These are phyloP conservation scores for Parazoanthus swiftii DNA, from an alignment of 92 coral and sea anemone genomes.

Conservation along the genomic window DNA sequence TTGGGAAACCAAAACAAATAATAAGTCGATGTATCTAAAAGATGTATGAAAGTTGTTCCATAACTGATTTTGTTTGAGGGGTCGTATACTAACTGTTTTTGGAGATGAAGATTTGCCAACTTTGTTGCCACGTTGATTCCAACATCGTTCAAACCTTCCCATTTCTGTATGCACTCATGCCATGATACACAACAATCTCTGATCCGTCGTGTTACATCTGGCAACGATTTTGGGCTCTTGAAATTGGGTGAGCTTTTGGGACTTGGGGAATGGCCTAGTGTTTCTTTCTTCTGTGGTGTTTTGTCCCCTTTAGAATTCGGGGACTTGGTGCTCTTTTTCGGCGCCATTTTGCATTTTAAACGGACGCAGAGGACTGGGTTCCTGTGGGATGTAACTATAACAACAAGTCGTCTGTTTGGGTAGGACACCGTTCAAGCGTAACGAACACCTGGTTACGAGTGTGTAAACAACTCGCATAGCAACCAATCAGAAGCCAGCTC, in stretches of 20 bases:
- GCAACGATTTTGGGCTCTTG: conserved; percentile 53
- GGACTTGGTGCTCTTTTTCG: conserved; percentile 45
- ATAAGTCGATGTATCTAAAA: neutral
- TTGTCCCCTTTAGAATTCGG: conserved; percentile 63
- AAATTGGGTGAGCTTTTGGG: conserved; percentile 63
- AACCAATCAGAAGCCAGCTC: conserved; percentile 33
- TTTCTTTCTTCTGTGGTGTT: conserved; percentile 56
- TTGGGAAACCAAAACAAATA: neutral
- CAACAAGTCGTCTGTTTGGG: conserved; percentile 18
- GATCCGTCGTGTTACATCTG: conserved; percentile 70
- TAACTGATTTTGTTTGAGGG: neutral
- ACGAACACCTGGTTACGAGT: conserved; percentile 27
- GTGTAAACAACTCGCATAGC: conserved; percentile 30
- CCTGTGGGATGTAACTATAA: neutral
- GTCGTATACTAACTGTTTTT: conserved; percentile 70
- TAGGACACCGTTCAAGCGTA: conserved; percentile 7
- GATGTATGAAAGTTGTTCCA: neutral
- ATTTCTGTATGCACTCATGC: conserved; percentile 82
- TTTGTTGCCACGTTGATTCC: conserved; percentile 85
- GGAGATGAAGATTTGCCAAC: conserved; percentile 80
- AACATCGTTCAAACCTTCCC: conserved; percentile 69
- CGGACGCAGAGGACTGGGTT: conserved; percentile 12
- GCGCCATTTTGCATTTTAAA: conserved; percentile 83
- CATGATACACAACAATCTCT: conserved; percentile 85
- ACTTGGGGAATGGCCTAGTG: conserved; percentile 40